phyloP scores from a whole-genome alignment of 2,797 vertebrate genomes.

The Denticeps clupeoides region DNA sequence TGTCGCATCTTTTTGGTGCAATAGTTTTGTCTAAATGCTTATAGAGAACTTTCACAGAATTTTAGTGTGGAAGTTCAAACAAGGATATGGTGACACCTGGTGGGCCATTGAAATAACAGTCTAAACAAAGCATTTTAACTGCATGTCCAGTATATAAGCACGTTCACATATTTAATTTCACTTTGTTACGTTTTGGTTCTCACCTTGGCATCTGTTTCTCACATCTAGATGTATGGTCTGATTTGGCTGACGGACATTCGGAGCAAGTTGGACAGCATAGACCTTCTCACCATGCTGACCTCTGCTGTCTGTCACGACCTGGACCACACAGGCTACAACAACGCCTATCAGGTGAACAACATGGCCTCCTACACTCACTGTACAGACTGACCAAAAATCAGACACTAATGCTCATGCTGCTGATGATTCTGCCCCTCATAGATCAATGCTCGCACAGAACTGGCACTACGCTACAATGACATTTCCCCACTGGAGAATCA shows the following conservation, averaged over 20 bases:
- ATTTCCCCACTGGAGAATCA: slow-evolving; percentile 70
- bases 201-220: not conserved
- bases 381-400: not conserved
- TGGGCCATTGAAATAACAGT: too few relatives aligned
- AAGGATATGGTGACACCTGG: too few relatives aligned
- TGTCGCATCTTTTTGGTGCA: too few relatives aligned
- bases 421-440: slow-evolving; percentile 28
- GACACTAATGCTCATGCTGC: not conserved
- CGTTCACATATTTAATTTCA: not conserved
- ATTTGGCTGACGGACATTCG: slow-evolving; percentile 67
- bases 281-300: slow-evolving; percentile 65
- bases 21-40: too few relatives aligned
- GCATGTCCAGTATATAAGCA: too few relatives aligned
- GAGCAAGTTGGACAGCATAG: slow-evolving; percentile 54
- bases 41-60: too few relatives aligned
- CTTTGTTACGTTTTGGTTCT: not conserved
- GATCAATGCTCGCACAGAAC: slow-evolving; percentile 67
- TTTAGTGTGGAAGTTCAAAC: too few relatives aligned
- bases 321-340: slow-evolving; percentile 71
- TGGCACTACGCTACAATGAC: slow-evolving; percentile 66
- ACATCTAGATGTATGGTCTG: slow-evolving; percentile 69
- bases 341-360: slow-evolving; percentile 58
- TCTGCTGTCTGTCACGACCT: slow-evolving; percentile 68
- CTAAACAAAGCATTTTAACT: too few relatives aligned
- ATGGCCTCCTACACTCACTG: not conserved